Conservation (phyloP, 2,888 invertebrate species). For the Cheilosia pagana region DNA sequence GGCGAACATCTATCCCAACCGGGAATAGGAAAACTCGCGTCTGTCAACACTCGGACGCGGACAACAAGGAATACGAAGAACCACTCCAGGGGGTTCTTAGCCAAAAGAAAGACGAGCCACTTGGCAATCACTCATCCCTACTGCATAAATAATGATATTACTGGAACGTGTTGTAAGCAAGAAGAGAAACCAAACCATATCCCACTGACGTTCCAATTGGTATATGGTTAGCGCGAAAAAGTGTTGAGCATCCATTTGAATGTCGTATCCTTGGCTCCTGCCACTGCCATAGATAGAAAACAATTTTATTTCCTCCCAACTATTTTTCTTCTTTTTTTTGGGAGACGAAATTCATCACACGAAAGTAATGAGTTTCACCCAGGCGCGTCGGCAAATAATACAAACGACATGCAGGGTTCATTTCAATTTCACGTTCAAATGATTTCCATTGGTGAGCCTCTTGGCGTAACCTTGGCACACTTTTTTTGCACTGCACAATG, state of each 20-base stretch:
- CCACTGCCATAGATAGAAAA: neutral
- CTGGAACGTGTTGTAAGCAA: constrained; percentile 33
- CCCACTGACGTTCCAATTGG: neutral
- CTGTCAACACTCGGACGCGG: constrained; percentile 6
- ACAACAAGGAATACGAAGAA: neutral
- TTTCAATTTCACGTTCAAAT: constrained; percentile 32
- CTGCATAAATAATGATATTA: constrained; percentile 42
- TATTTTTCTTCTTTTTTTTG: neutral
- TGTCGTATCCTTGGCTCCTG: neutral
- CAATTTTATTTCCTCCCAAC: neutral
- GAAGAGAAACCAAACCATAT: neutral
- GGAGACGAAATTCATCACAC: constrained; percentile 9
- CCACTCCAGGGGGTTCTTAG: neutral
- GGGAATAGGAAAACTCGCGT: neutral
- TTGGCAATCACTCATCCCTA: constrained; percentile 39
- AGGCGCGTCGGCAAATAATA: neutral
- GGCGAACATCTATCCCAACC: neutral
- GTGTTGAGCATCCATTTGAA: neutral
- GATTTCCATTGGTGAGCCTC: constrained; percentile 9
- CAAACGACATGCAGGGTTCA: neutral
- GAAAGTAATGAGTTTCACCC: constrained; percentile 24
- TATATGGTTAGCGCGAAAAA: neutral
- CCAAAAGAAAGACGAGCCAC: constrained; percentile 20
- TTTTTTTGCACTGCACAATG: neutral
- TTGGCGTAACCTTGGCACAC: neutral